phyloP scores from a whole-genome alignment of 1,140 invertebrate genomes.

The Lysiphlebus fabarum region DNA sequence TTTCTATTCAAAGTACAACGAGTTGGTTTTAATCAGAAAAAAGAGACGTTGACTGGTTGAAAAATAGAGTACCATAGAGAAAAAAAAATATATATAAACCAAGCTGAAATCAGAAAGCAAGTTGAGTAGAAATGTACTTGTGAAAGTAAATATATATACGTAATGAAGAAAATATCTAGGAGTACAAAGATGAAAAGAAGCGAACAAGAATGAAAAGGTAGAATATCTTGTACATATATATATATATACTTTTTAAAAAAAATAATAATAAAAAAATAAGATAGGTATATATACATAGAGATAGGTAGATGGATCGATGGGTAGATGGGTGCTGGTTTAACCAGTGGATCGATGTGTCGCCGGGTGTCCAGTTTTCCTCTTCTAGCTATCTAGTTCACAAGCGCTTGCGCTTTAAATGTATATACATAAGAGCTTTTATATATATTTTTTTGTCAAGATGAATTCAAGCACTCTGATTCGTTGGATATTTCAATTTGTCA shows the following conservation, averaged over 20 bases:
- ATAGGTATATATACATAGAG: conserved; percentile 34
- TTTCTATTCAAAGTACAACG: too few species aligned
- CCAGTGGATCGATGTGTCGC: conserved; percentile 52
- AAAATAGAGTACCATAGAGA: too few species aligned
- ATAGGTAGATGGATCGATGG: conserved; percentile 51
- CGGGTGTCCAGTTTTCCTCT: conserved; percentile 41
- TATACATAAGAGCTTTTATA: too few species aligned
- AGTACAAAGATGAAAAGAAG: too few species aligned
- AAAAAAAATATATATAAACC: too few species aligned
- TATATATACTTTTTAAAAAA: conserved; percentile 11
- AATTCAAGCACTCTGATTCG: conserved; percentile 18
- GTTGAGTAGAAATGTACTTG: too few species aligned
- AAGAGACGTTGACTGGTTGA: too few species aligned
- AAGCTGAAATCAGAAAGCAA: too few species aligned
- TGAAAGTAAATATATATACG: too few species aligned
- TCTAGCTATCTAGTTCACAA: conserved; percentile 11
- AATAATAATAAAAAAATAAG: conserved; percentile 28
- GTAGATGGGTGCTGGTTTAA: conserved; percentile 39
- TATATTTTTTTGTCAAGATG: too few species aligned
- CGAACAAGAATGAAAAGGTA: conserved; percentile 2
- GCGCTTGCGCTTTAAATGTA: conserved; percentile 44
- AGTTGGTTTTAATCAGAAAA: too few species aligned
- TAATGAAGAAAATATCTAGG: too few species aligned
- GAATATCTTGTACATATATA: conserved; percentile 2
- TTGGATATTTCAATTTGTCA: background rate